Percentiles rank a stretch among this genome's conserved stretches.
These are phyloP conservation scores for Vanessa atalanta DNA, from an alignment of 1,140 invertebrate genomes.

Conservation along the genomic window DNA sequence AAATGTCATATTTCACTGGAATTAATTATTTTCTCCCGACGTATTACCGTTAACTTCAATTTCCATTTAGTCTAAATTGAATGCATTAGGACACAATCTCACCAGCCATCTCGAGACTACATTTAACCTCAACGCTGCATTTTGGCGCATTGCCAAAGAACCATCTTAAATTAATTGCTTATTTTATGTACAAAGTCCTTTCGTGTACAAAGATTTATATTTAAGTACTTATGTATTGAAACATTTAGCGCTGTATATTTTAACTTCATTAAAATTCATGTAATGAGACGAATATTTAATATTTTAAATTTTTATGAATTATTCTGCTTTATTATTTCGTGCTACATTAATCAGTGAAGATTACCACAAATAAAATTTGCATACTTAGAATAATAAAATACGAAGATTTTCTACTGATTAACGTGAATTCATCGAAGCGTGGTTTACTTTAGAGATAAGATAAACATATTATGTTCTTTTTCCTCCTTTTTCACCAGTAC, in stretches of 20 bases:
- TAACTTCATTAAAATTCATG: constrained; percentile 7
- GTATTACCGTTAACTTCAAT: constrained; percentile 9
- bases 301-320: background rate
- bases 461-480: background rate
- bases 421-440: constrained; percentile 13
- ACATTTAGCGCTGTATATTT: constrained; percentile 11
- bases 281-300: constrained; percentile 5
- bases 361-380: background rate
- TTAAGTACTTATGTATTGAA: background rate
- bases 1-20: background rate
- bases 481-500: constrained; percentile 18
- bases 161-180: constrained; percentile 31
- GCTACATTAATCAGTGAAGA: background rate
- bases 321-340: background rate
- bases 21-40: background rate
- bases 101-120: constrained; percentile 41
- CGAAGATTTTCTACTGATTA: constrained; percentile 18
- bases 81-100: constrained; percentile 25
- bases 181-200: constrained; percentile 15
- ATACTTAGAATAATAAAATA: constrained; percentile 19
- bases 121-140: constrained; percentile 47
- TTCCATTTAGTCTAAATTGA: constrained; percentile 27
- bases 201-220: constrained; percentile 2
- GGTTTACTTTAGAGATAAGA: constrained; percentile 4
- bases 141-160: constrained; percentile 50